Conservation (phyloP, 2,888 invertebrate genomes). For the Eupithecia insigniata region DNA sequence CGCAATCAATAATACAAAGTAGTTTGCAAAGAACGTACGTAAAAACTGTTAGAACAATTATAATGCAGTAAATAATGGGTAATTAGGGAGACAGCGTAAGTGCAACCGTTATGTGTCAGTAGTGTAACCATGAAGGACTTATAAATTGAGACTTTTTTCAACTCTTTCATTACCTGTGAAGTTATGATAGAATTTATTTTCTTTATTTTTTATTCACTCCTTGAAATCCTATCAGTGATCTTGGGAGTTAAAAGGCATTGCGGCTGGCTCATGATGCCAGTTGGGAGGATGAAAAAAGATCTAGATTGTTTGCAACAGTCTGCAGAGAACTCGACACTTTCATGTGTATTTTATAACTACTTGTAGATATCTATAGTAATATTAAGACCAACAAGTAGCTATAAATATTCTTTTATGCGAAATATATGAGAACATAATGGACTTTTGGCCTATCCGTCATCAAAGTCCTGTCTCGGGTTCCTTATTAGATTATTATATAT, state of each 20-base stretch:
- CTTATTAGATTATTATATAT: neutral
- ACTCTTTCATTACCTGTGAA: neutral
- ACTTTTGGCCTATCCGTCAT: neutral
- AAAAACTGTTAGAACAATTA: constrained; percentile 67
- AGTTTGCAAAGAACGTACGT: constrained; percentile 51
- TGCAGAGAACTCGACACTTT: no score
- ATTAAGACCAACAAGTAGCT: no score
- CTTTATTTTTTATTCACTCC: no score
- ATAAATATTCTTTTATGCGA: no score
- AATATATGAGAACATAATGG: neutral
- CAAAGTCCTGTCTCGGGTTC: neutral
- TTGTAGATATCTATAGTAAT: neutral
- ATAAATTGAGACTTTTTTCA: neutral
- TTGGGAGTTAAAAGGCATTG: no score
- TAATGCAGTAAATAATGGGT: constrained; percentile 60
- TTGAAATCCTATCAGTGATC: no score
- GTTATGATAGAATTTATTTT: neutral
- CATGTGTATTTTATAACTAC: no score
- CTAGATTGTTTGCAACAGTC: no score
- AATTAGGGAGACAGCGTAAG: constrained; percentile 62
- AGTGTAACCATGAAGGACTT: constrained; percentile 44
- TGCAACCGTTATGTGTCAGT: constrained; percentile 57
- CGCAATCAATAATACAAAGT: constrained; percentile 33
- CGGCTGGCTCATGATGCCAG: no score
- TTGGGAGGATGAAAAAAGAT: no score